phyloP scores from a whole-genome alignment of 2,888 invertebrate species.

The Muscina levida region DNA sequence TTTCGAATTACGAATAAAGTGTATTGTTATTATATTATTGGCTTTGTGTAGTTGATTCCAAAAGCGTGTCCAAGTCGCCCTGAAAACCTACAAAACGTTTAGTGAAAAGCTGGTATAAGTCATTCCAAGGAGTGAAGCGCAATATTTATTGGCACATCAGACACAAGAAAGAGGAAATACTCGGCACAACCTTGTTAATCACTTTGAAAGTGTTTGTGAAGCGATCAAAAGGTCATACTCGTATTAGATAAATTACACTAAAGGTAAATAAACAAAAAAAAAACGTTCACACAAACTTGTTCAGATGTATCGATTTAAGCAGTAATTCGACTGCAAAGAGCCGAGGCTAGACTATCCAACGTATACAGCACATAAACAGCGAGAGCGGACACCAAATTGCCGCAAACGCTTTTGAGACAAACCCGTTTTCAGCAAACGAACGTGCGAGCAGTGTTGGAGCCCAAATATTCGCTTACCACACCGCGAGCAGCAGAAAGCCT shows the following conservation, averaged over 20 bases:
- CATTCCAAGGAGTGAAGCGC: not conserved
- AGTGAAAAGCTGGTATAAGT: not conserved
- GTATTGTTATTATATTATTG: not conserved
- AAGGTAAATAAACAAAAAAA: conserved; percentile 1
- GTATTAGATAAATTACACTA: conserved; percentile 26
- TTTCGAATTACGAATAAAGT: not conserved
- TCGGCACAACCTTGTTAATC: conserved; percentile 55
- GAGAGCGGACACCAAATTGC: not conserved
- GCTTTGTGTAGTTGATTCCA: not conserved
- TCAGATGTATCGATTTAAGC: conserved; percentile 39
- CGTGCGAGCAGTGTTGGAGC: not conserved
- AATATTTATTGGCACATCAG: no score
- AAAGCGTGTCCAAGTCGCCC: not conserved
- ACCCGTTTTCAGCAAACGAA: conserved; percentile 13
- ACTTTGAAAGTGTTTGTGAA: conserved; percentile 52
- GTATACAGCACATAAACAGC: not conserved
- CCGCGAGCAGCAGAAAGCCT: conserved; percentile 28
- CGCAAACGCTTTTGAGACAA: conserved; percentile 1
- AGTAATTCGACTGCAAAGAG: conserved; percentile 40
- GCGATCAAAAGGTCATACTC: conserved; percentile 55
- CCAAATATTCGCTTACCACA: not conserved
- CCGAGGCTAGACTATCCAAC: no score
- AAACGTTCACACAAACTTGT: conserved; percentile 16
- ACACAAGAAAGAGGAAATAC: conserved; percentile 31
- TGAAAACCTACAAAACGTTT: not conserved